Base-by-base conservation (phyloP, 1,140 invertebrate species). In the Trichonephila clavata region DNA sequence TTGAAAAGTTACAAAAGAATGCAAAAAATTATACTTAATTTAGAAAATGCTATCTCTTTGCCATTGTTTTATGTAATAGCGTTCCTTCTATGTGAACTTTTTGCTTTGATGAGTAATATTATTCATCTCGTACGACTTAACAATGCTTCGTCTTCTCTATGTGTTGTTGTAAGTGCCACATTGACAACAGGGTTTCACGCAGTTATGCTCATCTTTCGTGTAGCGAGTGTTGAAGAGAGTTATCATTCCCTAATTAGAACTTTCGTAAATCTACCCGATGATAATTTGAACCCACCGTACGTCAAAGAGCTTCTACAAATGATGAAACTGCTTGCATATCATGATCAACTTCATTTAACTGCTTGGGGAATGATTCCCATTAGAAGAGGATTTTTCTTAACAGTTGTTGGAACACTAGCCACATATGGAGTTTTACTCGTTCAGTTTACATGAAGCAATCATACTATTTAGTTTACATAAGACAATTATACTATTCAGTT, bases 351-450 rank as follows among this genome's bases (percentile, higher is more conserved):
- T 16, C 43, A 87, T 14, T 20, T 93, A 8, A 93, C 84, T n/a
- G 92, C 92, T 18, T 93, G 92, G 92, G 92, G 92, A 7, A 93
- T 93, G 92, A 80, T 93, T 88, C 92, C 92, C 0, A 88, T 93
- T 1, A 77, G 68, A 61, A 87, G 92, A 88, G 92, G 92, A 61
- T 88, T 93, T 63, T 86, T 87, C 32, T 65, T 93, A 20, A 93
- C 92, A n/a, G 80, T 93, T 87, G 92, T 87, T 39, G 92, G 92
- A 60, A 93, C 92, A 60, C 18, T 93, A 81, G 84, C 92, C 24
- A 93, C 92, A 0, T 93, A 93, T 63, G 92, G 92, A 6, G 92
- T 93, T 24, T 87, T 93, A 20, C 59, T 93, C 0, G 84, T 93
- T 5, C 92, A 93, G 24, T 93, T 93, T 65, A 93, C 83, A n/a